These are phyloP conservation scores for Meta bourneti DNA, from an alignment of 2,888 invertebrate species.

Conservation along the genomic window DNA sequence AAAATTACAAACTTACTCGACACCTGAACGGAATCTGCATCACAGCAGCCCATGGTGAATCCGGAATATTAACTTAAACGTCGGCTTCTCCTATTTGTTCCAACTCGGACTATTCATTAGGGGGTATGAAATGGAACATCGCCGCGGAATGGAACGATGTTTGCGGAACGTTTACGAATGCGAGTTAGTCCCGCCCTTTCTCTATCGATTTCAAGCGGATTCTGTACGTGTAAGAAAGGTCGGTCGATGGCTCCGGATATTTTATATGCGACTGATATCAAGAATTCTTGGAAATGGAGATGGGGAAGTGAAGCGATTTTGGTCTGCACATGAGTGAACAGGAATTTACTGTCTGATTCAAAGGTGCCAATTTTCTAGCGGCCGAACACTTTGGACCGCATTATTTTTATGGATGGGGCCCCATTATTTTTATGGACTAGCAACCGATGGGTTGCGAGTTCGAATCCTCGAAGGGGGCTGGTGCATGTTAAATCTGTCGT, in stretches of 20 bases:
- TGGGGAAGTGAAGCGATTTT: too few relatives aligned
- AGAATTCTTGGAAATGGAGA: too few relatives aligned
- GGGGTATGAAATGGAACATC: constrained; percentile 3
- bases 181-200: constrained; percentile 24
- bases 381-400: too few relatives aligned
- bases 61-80: neutral
- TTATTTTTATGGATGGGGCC: too few relatives aligned
- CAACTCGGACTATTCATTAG: constrained; percentile 1
- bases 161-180: constrained; percentile 4
- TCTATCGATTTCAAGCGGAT: constrained; percentile 11
- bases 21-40: constrained; percentile 38
- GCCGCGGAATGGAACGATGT: neutral
- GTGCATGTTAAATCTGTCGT: too few relatives aligned
- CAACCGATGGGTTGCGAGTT: too few relatives aligned
- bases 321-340: too few relatives aligned
- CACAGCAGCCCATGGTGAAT: constrained; percentile 49
- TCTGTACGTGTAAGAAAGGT: neutral
- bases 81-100: neutral
- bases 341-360: too few relatives aligned
- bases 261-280: neutral
- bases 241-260: neutral
- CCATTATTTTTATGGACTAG: too few relatives aligned
- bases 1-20: constrained; percentile 40
- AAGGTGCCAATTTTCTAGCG: too few relatives aligned
- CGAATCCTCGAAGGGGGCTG: too few relatives aligned